phyloP scores from a whole-genome alignment of 2,113 vertebrate species.

The Rhipidura dahli region DNA sequence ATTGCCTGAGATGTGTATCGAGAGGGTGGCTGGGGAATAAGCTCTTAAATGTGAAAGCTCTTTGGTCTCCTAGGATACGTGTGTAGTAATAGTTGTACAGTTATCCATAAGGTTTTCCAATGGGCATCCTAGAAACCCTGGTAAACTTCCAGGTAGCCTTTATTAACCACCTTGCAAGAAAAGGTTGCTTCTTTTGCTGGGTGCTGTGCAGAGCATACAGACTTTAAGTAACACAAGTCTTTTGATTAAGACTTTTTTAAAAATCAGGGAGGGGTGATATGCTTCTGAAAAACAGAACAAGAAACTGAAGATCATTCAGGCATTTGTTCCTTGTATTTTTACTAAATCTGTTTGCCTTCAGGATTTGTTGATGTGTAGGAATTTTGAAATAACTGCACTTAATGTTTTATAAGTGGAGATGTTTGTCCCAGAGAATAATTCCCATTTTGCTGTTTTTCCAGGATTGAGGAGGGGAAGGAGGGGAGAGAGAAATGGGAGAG shows the following conservation, averaged over 20 bases:
- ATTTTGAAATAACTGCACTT: not conserved
- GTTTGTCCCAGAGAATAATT: not conserved
- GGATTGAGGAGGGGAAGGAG: not conserved
- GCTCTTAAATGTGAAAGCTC: slow-evolving; percentile 40
- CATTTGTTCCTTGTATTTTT: not conserved
- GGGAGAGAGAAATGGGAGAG: not conserved
- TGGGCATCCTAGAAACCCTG: not conserved
- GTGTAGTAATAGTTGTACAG: slow-evolving; percentile 28
- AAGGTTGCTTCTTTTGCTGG: not conserved
- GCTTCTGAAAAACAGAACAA: not conserved
- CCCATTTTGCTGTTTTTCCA: not conserved
- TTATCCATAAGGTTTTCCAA: not conserved
- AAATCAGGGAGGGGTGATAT: not conserved
- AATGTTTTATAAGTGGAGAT: not conserved
- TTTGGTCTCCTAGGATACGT: slow-evolving; percentile 70
- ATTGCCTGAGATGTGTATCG: slow-evolving; percentile 12
- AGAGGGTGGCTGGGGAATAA: slow-evolving; percentile 39
- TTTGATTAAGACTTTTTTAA: not conserved
- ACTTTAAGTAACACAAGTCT: not conserved
- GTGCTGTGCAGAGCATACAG: not conserved
- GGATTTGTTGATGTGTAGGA: not conserved
- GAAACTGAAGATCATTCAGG: not conserved
- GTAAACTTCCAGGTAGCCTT: not conserved
- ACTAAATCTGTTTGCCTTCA: not conserved
- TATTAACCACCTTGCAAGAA: not conserved